phyloP scores from a whole-genome alignment of 2,797 vertebrate species.

The Parambassis ranga region DNA sequence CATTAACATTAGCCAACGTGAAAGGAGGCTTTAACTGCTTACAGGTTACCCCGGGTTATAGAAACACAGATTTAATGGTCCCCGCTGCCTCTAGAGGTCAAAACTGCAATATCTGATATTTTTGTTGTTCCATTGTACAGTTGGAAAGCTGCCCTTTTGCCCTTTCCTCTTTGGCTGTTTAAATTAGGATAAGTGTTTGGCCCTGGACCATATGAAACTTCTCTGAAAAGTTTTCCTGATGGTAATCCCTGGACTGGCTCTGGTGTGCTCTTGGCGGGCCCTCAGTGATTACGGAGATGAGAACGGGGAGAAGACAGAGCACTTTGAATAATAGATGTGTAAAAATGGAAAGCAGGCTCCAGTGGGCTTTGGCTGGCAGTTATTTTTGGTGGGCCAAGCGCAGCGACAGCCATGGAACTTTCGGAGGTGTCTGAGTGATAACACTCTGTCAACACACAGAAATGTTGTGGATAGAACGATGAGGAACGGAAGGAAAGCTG shows the following conservation, averaged over 20 bases:
- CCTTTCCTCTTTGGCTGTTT: neutral
- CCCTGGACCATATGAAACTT: neutral
- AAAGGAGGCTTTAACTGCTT: no score
- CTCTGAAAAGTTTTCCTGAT: constrained; percentile 1
- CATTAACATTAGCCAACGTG: no score
- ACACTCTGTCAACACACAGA: no score
- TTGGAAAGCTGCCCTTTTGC: no score
- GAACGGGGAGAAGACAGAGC: constrained; percentile 10
- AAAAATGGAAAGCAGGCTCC: constrained; percentile 46
- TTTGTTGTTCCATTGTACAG: no score
- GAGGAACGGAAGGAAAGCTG: no score
- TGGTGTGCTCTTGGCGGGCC: neutral
- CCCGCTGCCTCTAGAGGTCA: no score
- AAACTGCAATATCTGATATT: no score
- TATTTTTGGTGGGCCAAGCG: constrained; percentile 14
- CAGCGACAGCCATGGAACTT: neutral
- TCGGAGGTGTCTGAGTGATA: neutral
- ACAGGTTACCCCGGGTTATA: no score
- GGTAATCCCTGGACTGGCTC: neutral
- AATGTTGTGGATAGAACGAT: no score
- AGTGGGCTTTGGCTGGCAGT: constrained; percentile 16
- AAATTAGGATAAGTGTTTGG: neutral
- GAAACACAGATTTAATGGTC: no score
- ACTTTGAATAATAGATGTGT: constrained; percentile 65
- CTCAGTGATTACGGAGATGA: constrained; percentile 37